phyloP scores from a whole-genome alignment of 2,113 vertebrate genomes.

The Oryzias curvinotus region DNA sequence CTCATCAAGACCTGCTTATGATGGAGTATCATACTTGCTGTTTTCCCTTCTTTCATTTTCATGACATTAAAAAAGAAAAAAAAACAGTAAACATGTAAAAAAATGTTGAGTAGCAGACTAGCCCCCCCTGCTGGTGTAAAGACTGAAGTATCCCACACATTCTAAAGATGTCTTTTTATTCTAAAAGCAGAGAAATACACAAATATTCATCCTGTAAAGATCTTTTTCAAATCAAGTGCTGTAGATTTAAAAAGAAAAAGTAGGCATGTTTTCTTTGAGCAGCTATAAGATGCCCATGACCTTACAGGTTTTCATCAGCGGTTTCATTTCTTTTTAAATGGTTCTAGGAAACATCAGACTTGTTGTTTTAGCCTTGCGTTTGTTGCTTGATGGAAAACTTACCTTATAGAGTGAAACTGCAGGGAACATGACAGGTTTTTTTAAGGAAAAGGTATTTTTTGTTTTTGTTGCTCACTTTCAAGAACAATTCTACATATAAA shows the following conservation, averaged over 20 bases:
- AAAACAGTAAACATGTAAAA: background rate
- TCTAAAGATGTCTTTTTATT: constrained; percentile 47
- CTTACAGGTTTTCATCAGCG: constrained; percentile 11
- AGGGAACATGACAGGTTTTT: constrained; percentile 30
- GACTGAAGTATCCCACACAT: background rate
- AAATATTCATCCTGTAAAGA: constrained; percentile 41
- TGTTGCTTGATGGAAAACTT: constrained; percentile 6
- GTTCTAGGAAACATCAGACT: constrained; percentile 32
- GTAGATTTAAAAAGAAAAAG: constrained; percentile 23
- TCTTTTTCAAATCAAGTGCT: constrained; percentile 49
- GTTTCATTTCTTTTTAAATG: constrained; percentile 39
- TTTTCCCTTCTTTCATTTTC: constrained; percentile 13
- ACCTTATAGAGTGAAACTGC: constrained; percentile 23
- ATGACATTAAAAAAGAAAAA: constrained; percentile 2
- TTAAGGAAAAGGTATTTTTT: constrained; percentile 12
- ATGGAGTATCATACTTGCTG: constrained; percentile 12
- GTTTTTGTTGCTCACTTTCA: constrained; percentile 28
- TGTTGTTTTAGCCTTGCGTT: constrained; percentile 16
- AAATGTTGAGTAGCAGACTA: constrained; percentile 36
- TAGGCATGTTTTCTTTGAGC: constrained; percentile 13
- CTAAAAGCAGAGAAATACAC: constrained; percentile 38
- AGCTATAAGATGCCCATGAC: constrained; percentile 27
- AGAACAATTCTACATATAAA: constrained; percentile 12
- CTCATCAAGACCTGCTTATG: constrained; percentile 42
- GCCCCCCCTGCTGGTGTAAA: constrained; percentile 63